phyloP scores from a whole-genome alignment of 2,888 invertebrate genomes.

The Phortica magna region DNA sequence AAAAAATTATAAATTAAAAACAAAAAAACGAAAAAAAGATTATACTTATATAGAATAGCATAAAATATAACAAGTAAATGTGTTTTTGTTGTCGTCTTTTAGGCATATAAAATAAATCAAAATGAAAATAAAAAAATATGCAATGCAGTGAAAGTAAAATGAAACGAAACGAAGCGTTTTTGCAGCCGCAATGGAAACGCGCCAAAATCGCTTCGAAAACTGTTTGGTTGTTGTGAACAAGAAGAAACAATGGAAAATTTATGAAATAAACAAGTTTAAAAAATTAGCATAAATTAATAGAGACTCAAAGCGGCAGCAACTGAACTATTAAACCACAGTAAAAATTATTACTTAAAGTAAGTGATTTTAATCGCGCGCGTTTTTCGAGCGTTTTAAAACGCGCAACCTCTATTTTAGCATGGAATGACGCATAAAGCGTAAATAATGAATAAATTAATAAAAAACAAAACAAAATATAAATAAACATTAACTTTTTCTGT shows the following conservation, averaged over 20 bases:
- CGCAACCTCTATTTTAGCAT: conserved; percentile 58
- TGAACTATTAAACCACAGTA: conserved; percentile 31
- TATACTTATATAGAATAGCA: conserved; percentile 37
- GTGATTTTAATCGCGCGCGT: conserved; percentile 48
- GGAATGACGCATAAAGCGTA: too few species aligned
- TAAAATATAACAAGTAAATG: conserved; percentile 7
- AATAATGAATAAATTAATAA: conserved; percentile 41
- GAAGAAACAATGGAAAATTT: conserved; percentile 4
- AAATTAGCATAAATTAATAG: conserved; percentile 1
- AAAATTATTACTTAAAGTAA: conserved; percentile 26
- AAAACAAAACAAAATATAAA: conserved; percentile 52
- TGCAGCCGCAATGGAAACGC: background rate
- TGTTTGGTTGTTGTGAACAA: conserved; percentile 18
- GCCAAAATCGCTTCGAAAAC: background rate
- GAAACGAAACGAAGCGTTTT: conserved; percentile 1
- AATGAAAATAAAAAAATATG: background rate
- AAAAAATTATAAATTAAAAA: conserved; percentile 43
- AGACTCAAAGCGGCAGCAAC: conserved; percentile 10
- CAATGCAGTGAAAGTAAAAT: conserved; percentile 1
- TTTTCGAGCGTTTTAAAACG: conserved; percentile 55
- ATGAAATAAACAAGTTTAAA: background rate
- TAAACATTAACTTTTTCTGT: conserved; percentile 66
- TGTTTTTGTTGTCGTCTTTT: conserved; percentile 20
- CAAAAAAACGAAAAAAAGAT: conserved; percentile 41
- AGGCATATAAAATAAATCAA: background rate